These are phyloP conservation scores for Pluvialis apricaria DNA, from an alignment of 2,113 vertebrate species.

Conservation along the genomic window DNA sequence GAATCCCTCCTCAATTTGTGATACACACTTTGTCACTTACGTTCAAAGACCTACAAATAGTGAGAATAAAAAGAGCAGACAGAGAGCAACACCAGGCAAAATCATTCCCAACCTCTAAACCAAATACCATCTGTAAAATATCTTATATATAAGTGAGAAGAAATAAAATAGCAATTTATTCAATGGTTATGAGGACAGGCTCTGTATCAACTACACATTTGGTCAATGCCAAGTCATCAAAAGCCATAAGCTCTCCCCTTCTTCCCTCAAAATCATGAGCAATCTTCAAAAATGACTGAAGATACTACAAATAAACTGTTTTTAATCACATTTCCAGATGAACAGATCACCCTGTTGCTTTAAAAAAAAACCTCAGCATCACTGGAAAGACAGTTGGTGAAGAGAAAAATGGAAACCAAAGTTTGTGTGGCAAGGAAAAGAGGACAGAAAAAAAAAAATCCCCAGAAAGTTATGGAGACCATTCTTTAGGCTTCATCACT, in stretches of 20 bases:
- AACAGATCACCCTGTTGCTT: not conserved
- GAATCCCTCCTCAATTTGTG: not conserved
- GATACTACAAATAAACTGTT: not conserved
- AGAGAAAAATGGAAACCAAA: not conserved
- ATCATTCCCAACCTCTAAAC: not conserved
- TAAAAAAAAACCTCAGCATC: not conserved
- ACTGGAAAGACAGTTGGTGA: not conserved
- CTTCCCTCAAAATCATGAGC: not conserved
- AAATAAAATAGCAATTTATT: slow-evolving; percentile 12
- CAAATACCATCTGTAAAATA: not conserved
- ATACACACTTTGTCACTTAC: not conserved
- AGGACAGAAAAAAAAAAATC: not conserved
- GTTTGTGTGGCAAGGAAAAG: not conserved
- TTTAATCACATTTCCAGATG: not conserved
- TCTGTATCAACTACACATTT: not conserved
- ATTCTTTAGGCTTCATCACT: not conserved
- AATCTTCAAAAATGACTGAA: not conserved
- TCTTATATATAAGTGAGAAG: not conserved
- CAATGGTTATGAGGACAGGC: not conserved
- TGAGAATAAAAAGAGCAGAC: not conserved
- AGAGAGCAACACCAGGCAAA: not conserved
- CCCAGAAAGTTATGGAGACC: not conserved
- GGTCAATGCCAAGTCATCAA: not conserved
- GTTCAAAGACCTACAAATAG: not conserved
- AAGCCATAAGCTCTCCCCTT: not conserved